A percentile compares a stretch with the other conserved stretches of the same genome.
Evolutionary conservation across 2,113 vertebrate genomes (phyloP).

Genomic region (Mesembrinibis cayennensis): DNA sequence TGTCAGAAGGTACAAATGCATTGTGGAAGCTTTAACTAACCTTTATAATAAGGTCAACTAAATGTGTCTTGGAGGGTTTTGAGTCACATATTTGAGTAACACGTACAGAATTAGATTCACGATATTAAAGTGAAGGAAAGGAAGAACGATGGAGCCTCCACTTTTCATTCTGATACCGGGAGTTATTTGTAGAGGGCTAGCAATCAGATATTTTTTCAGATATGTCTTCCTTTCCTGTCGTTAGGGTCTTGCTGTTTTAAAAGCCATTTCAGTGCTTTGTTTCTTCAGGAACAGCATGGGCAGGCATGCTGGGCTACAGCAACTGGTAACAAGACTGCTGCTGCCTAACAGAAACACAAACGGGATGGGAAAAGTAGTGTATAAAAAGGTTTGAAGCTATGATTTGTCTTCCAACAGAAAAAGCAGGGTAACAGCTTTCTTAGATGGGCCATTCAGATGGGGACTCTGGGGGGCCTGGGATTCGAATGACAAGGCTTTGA

Average conservation of each 20-base stretch:
- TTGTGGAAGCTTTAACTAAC: neutral
- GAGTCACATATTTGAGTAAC: neutral
- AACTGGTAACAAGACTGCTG: neutral
- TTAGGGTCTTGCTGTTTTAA: neutral
- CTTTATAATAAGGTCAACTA: neutral
- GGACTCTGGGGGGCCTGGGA: neutral
- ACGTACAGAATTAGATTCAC: neutral
- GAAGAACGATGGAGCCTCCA: neutral
- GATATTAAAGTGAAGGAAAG: neutral
- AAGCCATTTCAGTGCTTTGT: neutral
- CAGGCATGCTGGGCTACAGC: neutral
- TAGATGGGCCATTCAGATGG: neutral
- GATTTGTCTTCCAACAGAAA: neutral
- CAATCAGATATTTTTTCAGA: neutral
- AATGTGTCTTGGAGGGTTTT: neutral
- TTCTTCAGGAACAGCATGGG: neutral
- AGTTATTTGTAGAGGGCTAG: neutral
- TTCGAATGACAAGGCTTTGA: neutral
- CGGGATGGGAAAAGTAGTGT: neutral
- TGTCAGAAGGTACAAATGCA: neutral
- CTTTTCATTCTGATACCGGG: neutral
- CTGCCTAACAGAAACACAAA: neutral
- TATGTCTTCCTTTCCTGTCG: neutral
- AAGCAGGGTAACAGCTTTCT: neutral
- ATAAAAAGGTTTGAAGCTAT: neutral